Evolutionary conservation across 2,888 invertebrate genomes (phyloP).

Genomic region (Macrosiphum euphorbiae): DNA sequence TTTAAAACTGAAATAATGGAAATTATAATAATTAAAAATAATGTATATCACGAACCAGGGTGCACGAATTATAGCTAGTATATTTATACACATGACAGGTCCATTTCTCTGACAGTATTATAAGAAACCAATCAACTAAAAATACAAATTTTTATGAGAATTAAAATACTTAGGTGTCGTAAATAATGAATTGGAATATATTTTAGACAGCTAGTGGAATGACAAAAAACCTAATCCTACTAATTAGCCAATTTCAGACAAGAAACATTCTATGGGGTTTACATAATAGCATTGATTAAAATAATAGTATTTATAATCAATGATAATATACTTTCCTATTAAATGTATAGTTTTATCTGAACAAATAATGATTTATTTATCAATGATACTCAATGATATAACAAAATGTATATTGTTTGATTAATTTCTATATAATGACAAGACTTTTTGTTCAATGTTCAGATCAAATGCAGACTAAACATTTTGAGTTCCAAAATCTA

Average conservation of each 20-base stretch:
- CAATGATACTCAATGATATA: not conserved
- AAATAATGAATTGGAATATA: not conserved
- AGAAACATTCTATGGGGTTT: not conserved
- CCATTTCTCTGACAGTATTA: not conserved
- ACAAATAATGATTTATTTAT: not conserved
- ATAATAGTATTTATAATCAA: too few species aligned
- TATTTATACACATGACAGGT: not conserved
- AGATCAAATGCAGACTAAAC: conserved; percentile 80
- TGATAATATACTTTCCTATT: too few species aligned
- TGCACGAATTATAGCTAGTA: not conserved
- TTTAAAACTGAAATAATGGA: not conserved
- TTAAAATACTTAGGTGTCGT: not conserved
- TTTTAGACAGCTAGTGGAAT: not conserved
- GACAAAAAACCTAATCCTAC: not conserved
- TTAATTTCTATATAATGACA: conserved; percentile 69
- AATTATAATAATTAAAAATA: not conserved
- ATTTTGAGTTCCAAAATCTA: conserved; percentile 77
- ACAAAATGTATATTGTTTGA: conserved; percentile 73
- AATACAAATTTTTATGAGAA: not conserved
- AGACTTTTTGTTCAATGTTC: conserved; percentile 84
- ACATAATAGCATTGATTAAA: too few species aligned
- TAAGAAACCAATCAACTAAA: not conserved
- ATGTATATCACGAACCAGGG: not conserved
- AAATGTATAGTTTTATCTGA: not conserved
- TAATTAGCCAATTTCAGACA: not conserved